A percentile compares a stretch with the other conserved stretches of the same genome.
Evolutionary conservation across 2,888 invertebrate species (phyloP).

Genomic region (Acheta domesticus): DNA sequence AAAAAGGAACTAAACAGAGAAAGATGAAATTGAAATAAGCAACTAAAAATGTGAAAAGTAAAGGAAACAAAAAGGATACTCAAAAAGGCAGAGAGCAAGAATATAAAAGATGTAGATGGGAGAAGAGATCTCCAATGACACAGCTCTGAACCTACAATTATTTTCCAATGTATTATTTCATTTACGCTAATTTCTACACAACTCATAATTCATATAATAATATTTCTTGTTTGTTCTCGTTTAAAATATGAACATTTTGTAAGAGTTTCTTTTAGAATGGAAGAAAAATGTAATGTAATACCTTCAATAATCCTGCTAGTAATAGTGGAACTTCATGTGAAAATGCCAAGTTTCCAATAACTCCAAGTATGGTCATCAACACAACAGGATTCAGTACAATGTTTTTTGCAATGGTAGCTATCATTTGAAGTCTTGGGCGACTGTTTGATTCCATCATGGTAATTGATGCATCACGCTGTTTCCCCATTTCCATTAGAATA

Average conservation of each 20-base stretch:
- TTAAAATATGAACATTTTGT: neutral
- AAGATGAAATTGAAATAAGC: no score
- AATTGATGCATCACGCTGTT: conserved; percentile 46
- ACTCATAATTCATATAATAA: no score
- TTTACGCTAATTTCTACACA: no score
- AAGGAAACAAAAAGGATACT: no score
- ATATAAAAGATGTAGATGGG: no score
- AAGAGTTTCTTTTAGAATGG: neutral
- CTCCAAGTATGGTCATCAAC: conserved; percentile 88
- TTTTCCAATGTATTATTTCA: neutral
- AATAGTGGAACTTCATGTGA: conserved; percentile 72
- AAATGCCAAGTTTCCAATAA: conserved; percentile 78
- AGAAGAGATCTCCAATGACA: neutral
- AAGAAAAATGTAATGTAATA: conserved; percentile 46
- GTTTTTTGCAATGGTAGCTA: conserved; percentile 55
- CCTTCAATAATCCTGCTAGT: conserved; percentile 70
- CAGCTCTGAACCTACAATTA: neutral
- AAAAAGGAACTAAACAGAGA: no score
- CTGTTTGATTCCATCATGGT: conserved; percentile 22
- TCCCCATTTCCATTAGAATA: conserved; percentile 79
- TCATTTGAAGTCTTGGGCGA: conserved; percentile 25
- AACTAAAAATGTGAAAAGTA: no score
- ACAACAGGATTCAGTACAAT: conserved; percentile 85
- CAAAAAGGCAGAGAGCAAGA: no score
- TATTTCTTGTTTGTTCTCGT: no score